Percentiles rank a stretch among this genome's conserved stretches.
These are phyloP conservation scores for Hoplodrina blanda DNA, from an alignment of 2,888 invertebrate genomes.

Conservation along the genomic window DNA sequence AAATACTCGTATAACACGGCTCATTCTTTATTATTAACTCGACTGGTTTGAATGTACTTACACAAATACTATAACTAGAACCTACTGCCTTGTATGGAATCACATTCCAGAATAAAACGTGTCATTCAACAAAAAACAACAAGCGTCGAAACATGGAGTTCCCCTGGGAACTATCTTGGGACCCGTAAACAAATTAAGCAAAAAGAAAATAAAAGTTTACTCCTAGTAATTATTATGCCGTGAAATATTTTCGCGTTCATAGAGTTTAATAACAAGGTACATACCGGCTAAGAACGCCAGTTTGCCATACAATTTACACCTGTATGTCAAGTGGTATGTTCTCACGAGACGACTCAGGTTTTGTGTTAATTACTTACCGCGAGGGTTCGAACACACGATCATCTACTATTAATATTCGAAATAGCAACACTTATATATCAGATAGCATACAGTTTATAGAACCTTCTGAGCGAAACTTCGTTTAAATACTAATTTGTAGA, in stretches of 20 bases:
- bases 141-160: constrained; percentile 23
- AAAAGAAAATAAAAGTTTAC: constrained; percentile 42
- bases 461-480: not conserved
- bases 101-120: constrained; percentile 23
- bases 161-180: constrained; percentile 42
- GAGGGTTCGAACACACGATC: constrained; percentile 50
- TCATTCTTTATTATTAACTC: constrained; percentile 10
- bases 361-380: constrained; percentile 55
- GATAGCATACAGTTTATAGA: constrained; percentile 9
- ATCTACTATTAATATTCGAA: constrained; percentile 38
- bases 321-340: constrained; percentile 55
- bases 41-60: constrained; percentile 11
- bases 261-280: constrained; percentile 50
- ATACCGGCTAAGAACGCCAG: constrained; percentile 45
- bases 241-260: constrained; percentile 57
- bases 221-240: constrained; percentile 41
- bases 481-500: constrained; percentile 11
- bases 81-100: constrained; percentile 14
- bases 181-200: constrained; percentile 47
- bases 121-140: constrained; percentile 19
- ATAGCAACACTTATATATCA: constrained; percentile 21
- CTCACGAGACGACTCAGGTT: constrained; percentile 57
- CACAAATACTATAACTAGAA: constrained; percentile 22
- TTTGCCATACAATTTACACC: constrained; percentile 61
- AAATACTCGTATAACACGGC: constrained; percentile 14